A percentile compares a stretch with the other conserved stretches of the same genome.
Conservation (phyloP, 2,888 invertebrate species). For the Chydorus sphaericus region DNA sequence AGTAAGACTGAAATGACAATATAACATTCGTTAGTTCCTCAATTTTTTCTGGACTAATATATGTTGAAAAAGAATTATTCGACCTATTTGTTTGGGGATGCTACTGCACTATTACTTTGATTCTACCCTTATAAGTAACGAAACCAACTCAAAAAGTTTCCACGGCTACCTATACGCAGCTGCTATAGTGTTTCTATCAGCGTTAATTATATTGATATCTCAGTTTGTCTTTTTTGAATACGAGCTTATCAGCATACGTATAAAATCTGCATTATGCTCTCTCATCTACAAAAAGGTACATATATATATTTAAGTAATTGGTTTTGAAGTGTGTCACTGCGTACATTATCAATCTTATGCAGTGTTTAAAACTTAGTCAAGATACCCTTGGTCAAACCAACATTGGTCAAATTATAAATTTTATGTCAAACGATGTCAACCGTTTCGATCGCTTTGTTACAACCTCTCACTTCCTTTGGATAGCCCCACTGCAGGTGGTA, state of each 20-base stretch:
- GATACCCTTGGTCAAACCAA: constrained; percentile 73
- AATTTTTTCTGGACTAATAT: too few relatives aligned
- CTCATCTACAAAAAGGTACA: constrained; percentile 68
- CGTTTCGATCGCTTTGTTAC: constrained; percentile 79
- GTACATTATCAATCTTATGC: too few relatives aligned
- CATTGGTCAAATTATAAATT: constrained; percentile 81
- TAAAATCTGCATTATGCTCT: constrained; percentile 64
- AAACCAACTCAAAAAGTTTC: constrained; percentile 32
- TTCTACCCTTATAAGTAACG: too few relatives aligned
- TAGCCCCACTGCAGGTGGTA: constrained; percentile 68
- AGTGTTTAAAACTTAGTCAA: constrained; percentile 61
- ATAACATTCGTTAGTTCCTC: too few relatives aligned
- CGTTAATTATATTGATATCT: constrained; percentile 56
- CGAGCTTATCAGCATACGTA: constrained; percentile 55
- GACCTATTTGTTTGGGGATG: constrained; percentile 48
- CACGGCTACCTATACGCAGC: constrained; percentile 62
- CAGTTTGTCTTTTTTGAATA: constrained; percentile 47
- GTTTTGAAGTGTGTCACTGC: too few relatives aligned
- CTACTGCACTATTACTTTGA: constrained; percentile 52
- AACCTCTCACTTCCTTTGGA: constrained; percentile 82
- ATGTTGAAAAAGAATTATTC: constrained; percentile 38
- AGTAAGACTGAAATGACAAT: constrained; percentile 24
- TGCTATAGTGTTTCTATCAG: constrained; percentile 56
- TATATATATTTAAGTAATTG: neutral
- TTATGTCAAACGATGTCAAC: constrained; percentile 90